These are phyloP conservation scores for Drusus annulatus DNA, from an alignment of 1,140 invertebrate species.

Conservation along the genomic window DNA sequence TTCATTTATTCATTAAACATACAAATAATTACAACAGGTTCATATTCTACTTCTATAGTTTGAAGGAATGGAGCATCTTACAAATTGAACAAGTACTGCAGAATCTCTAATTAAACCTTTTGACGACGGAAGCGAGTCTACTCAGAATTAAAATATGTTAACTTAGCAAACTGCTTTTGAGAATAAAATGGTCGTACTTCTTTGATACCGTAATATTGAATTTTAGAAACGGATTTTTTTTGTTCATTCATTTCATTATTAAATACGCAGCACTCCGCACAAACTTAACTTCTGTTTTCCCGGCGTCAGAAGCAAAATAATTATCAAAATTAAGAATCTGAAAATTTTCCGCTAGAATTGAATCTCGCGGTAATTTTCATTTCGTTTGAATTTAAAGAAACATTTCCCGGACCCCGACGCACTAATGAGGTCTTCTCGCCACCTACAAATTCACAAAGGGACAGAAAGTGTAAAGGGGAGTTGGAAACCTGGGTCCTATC, in stretches of 20 bases:
- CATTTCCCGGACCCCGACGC: conserved; percentile 4
- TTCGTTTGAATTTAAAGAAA: conserved; percentile 38
- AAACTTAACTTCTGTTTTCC: conserved; percentile 13
- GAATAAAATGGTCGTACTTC: too few species aligned
- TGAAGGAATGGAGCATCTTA: too few species aligned
- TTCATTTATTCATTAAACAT: too few species aligned
- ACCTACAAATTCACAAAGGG: conserved; percentile 20
- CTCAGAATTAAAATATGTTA: too few species aligned
- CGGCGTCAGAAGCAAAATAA: not conserved
- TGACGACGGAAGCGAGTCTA: too few species aligned
- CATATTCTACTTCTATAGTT: too few species aligned
- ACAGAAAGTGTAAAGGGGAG: conserved; percentile 7
- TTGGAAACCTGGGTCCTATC: not conserved
- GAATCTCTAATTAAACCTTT: too few species aligned
- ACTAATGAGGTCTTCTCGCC: conserved; percentile 27
- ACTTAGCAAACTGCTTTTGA: too few species aligned
- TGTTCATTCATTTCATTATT: not conserved
- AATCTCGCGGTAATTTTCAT: conserved; percentile 22
- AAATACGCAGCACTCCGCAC: not conserved
- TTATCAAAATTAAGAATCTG: conserved; percentile 23
- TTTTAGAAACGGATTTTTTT: too few species aligned
- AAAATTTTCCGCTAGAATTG: conserved; percentile 26
- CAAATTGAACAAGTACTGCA: too few species aligned
- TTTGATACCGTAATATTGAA: too few species aligned
- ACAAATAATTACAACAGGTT: too few species aligned